Percentiles rank a stretch among this genome's conserved stretches.
Conservation (phyloP, 92 coral and sea anemone genomes). For the Epizoanthus ramosus region DNA sequence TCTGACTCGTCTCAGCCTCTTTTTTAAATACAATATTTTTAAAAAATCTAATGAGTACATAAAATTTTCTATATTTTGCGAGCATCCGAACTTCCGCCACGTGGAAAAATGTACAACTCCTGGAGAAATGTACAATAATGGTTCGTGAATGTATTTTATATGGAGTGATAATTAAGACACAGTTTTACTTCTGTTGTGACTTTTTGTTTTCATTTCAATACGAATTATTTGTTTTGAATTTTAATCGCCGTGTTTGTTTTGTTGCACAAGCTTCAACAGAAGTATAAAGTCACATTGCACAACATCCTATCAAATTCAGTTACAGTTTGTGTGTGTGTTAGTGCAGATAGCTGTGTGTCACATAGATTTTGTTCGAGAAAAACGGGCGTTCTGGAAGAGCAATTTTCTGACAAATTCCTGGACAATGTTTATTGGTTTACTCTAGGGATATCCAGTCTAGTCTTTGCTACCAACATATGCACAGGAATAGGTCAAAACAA, state of each 20-base stretch:
- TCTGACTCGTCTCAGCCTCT: background rate
- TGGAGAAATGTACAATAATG: background rate
- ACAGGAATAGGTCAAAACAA: no score
- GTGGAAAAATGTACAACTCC: background rate
- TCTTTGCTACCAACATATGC: background rate
- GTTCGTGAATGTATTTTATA: background rate
- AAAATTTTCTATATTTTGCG: background rate
- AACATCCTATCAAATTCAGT: background rate
- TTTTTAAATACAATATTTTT: background rate
- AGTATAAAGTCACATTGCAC: background rate
- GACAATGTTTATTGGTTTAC: background rate
- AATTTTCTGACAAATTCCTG: background rate
- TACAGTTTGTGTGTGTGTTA: no score
- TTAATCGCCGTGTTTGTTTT: background rate
- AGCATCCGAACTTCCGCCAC: background rate
- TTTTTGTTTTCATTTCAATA: constrained; percentile 25
- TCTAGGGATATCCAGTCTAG: background rate
- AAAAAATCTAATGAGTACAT: background rate
- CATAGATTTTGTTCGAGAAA: no score
- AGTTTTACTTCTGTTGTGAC: background rate
- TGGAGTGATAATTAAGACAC: constrained; percentile 12
- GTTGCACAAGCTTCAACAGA: background rate
- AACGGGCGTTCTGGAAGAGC: no score
- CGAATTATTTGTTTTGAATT: constrained; percentile 9
- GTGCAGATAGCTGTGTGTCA: no score